Base-by-base conservation (phyloP, 2,888 invertebrate species). In the Harmothoe impar region DNA sequence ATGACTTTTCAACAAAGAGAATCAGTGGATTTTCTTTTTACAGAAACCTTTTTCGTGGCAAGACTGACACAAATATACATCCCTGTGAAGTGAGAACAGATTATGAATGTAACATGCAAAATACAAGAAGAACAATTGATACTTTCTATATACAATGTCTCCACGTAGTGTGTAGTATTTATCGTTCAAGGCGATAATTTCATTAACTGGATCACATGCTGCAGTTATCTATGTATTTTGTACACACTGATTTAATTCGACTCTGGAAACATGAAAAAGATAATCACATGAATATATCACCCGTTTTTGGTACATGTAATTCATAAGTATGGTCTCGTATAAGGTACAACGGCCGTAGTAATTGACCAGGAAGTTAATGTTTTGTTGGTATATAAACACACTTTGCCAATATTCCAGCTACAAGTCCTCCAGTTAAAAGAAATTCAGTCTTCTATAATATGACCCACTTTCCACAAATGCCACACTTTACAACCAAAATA, bases 1-100 rank as follows among this genome's bases (percentile, higher is more conserved):
- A 62, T 20, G 25, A 77, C 77, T 31, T 20, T 77, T n/a, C 77
- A 31, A 68, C 68, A 10, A 77, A 25, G 31, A 77, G 29, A 31
- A 77, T 81, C 33, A 35, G 81, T 43, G n/a, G 81, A 15, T 81
- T 43, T 35, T 17, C 81, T 81, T 23, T 81, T 25, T 43, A 81
- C 10, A n/a, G 81, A 20, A 35, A 81, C 15, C 81, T 81, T 0
- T 43, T n/a, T 43, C 3, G 81, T 81, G 81, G 81, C 81, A 35
- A 81, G 81, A 81, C 20, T n/a, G 33, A 81, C 43, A 35, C 20
- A 81, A 81, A 81, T 35, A 43, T 43, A 81, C 25, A 35, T 81
- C 33, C 17, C 31, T 81, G 81, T 81, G 81, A 81, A 35, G 81
- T 81, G 81, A 81, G 35, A 81, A 81, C 81, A 31, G 33, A 35